A percentile compares a stretch with the other conserved stretches of the same genome.
phyloP scores from a whole-genome alignment of 2,888 invertebrate genomes.

The Eupithecia dodoneata region DNA sequence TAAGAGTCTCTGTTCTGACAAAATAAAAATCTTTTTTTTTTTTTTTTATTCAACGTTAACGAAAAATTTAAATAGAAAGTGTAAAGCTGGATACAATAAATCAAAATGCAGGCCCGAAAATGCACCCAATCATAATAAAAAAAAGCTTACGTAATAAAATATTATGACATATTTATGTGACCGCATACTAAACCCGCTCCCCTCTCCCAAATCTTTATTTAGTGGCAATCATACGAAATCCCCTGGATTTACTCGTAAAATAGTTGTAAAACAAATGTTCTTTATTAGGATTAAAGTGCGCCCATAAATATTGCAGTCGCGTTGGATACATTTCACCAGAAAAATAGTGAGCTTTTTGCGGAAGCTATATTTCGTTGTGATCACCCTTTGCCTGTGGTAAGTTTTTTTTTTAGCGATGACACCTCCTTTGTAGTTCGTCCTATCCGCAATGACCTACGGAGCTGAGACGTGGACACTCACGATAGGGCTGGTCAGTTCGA shows the following conservation, averaged over 20 bases:
- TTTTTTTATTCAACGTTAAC: not conserved
- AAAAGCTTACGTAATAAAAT: constrained; percentile 5
- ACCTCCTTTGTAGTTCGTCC: too few species aligned
- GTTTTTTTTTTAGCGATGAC: not conserved
- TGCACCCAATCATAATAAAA: constrained; percentile 17
- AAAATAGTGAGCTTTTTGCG: not conserved
- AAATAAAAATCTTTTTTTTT: too few species aligned
- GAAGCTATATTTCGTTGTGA: not conserved
- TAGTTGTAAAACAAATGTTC: constrained; percentile 24
- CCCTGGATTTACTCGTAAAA: constrained; percentile 19
- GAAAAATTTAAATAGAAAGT: not conserved
- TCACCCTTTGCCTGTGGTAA: not conserved
- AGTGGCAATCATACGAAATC: constrained; percentile 21
- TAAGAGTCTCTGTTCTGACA: too few species aligned
- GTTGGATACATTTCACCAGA: constrained; percentile 3
- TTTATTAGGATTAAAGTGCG: constrained; percentile 19
- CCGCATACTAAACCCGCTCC: constrained; percentile 3
- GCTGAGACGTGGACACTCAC: too few species aligned
- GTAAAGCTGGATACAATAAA: not conserved
- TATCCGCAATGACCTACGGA: too few species aligned
- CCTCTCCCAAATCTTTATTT: constrained; percentile 15
- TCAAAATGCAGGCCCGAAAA: constrained; percentile 4
- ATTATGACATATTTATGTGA: constrained; percentile 22
- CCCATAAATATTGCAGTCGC: constrained; percentile 13
- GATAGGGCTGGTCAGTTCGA: too few species aligned